Evolutionary conservation across 2,113 vertebrate genomes (phyloP).

Genomic region (Trogon melanurus): DNA sequence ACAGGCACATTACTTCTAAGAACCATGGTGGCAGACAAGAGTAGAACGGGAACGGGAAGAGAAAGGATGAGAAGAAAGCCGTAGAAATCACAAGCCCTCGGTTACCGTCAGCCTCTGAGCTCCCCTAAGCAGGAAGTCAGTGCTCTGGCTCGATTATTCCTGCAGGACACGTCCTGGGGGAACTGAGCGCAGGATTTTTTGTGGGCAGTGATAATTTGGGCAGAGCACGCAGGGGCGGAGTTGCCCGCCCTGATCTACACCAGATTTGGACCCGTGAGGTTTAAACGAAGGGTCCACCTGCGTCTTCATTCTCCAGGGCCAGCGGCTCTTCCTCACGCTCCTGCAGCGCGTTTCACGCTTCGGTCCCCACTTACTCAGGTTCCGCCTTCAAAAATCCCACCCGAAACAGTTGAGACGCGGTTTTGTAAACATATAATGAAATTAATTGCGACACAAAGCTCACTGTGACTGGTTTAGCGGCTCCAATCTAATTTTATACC

Average conservation of each 20-base stretch:
- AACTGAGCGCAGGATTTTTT: background rate
- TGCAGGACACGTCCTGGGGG: background rate
- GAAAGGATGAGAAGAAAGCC: slow-evolving; percentile 49
- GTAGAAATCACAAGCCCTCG: background rate
- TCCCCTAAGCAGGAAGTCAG: background rate
- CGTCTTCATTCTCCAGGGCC: background rate
- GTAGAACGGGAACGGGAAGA: slow-evolving; percentile 64
- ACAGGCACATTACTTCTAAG: slow-evolving; percentile 79
- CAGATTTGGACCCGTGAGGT: fast-evolving
- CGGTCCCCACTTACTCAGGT: background rate
- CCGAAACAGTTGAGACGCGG: background rate
- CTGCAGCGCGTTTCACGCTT: fast-evolving
- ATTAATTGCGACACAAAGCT: background rate
- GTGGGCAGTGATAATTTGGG: background rate
- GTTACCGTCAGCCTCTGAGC: background rate
- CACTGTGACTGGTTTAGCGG: background rate
- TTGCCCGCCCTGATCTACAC: fast-evolving
- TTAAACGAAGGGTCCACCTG: background rate
- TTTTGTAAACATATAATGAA: background rate
- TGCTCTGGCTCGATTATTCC: background rate
- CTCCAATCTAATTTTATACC: background rate
- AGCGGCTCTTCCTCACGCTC: background rate
- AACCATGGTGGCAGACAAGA: slow-evolving; percentile 67
- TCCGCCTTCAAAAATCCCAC: background rate
- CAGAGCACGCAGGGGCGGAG: background rate